Evolutionary conservation across 2,888 invertebrate species (phyloP).

Genomic region (Chaetogeoica ovagalla): DNA sequence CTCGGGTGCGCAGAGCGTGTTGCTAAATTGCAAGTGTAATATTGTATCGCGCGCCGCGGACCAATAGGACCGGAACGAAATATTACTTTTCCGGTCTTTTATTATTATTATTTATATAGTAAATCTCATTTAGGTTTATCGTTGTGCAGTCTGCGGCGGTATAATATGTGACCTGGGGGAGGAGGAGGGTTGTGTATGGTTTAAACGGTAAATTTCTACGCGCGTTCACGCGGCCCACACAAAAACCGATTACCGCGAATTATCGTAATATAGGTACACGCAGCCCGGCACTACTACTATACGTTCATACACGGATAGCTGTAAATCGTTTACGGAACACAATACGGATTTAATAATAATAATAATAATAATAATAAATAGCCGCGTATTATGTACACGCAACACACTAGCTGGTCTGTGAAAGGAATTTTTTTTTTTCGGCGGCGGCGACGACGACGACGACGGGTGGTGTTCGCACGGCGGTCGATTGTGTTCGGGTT

Average conservation of each 20-base stretch:
- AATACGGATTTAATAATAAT: neutral
- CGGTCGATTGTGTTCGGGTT: neutral
- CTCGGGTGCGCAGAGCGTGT: neutral
- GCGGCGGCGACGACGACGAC: no score
- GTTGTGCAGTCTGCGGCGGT: neutral
- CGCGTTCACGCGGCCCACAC: neutral
- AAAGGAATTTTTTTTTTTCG: neutral
- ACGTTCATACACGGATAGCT: neutral
- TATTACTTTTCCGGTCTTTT: conserved; percentile 35
- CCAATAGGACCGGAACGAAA: neutral
- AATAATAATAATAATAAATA: no score
- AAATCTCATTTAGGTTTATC: conserved; percentile 1
- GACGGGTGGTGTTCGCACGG: neutral
- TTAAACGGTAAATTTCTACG: neutral
- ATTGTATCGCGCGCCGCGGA: neutral
- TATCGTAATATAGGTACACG: conserved; percentile 11
- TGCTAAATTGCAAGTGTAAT: no score
- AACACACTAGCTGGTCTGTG: neutral
- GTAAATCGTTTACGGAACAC: conserved; percentile 5
- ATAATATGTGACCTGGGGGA: neutral
- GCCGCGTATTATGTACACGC: neutral
- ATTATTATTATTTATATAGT: conserved; percentile 13
- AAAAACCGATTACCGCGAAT: conserved; percentile 25
- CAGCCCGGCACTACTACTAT: no score
- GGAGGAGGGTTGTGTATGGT: no score